phyloP scores from a whole-genome alignment of 1,140 invertebrate species.

The Panagrolaimus sp. region DNA sequence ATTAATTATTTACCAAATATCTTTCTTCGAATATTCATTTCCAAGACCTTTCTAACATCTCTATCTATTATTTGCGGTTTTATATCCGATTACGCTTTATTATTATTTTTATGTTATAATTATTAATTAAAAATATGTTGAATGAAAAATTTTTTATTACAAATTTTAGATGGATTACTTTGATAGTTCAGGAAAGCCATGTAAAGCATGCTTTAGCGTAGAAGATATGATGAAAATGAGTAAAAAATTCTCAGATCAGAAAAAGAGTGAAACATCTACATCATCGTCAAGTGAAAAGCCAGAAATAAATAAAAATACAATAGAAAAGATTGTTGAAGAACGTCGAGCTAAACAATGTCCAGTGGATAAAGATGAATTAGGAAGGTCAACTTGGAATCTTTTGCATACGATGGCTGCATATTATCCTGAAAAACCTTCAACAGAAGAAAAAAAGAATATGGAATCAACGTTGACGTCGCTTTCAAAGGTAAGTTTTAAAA shows the following conservation, averaged over 20 bases:
- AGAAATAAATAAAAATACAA: background rate
- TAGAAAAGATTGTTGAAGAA: constrained; percentile 11
- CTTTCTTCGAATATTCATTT: too few species aligned
- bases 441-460: constrained; percentile 61
- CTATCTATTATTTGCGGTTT: background rate
- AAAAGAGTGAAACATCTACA: constrained; percentile 18
- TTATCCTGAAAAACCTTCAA: constrained; percentile 78
- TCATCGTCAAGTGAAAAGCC: background rate
- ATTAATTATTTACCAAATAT: too few species aligned
- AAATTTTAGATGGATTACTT: constrained; percentile 18
- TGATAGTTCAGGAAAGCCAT: constrained; percentile 35
- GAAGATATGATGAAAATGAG: constrained; percentile 56
- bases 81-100: background rate
- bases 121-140: background rate
- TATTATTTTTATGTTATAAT: background rate
- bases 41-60: too few species aligned
- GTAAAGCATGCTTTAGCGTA: constrained; percentile 52
- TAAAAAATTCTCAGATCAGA: constrained; percentile 37
- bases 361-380: constrained; percentile 57
- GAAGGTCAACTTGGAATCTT: constrained; percentile 75
- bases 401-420: constrained; percentile 94
- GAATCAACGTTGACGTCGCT: constrained; percentile 75
- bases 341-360: constrained; percentile 50
- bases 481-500: constrained; percentile 62
- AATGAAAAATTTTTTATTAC: constrained; percentile 69